These are phyloP conservation scores for Chironomus tepperi DNA, from an alignment of 1,140 invertebrate genomes.

Conservation along the genomic window DNA sequence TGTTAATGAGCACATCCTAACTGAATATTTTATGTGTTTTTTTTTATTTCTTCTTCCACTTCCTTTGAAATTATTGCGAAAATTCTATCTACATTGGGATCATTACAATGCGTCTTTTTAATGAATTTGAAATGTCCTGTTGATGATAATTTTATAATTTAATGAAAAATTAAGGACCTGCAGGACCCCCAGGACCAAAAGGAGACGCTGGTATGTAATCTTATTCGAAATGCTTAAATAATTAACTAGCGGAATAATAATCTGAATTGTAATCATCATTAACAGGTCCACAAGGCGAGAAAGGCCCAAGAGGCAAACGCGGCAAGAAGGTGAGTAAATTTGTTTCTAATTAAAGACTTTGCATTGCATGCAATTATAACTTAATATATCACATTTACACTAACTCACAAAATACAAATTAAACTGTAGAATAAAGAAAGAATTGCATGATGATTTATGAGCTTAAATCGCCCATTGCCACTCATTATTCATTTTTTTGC, in stretches of 20 bases:
- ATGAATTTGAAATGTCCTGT: no score
- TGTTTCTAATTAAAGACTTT: not conserved
- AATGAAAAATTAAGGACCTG: no score
- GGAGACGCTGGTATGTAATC: slow-evolving; percentile 81
- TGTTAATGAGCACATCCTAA: no score
- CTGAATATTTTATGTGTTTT: no score
- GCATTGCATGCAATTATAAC: not conserved
- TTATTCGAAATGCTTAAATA: slow-evolving; percentile 63
- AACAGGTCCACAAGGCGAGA: slow-evolving; percentile 34
- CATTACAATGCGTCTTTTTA: no score
- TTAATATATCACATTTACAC: not conserved
- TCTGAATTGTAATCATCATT: not conserved
- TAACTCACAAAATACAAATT: not conserved
- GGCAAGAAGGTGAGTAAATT: slow-evolving; percentile 59
- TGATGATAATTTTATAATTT: no score
- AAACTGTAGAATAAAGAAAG: no score
- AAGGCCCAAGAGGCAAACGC: slow-evolving; percentile 60
- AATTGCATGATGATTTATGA: slow-evolving; percentile 5
- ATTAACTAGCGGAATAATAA: slow-evolving; percentile 17
- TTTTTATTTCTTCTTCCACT: no score
- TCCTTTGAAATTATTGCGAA: no score
- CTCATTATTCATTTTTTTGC: slow-evolving; percentile 5
- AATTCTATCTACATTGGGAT: no score
- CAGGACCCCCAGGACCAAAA: slow-evolving; percentile 68
- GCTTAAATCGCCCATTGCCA: not conserved